Evolutionary conservation across 2,888 invertebrate genomes (phyloP).

Genomic region (Drosophila dives): DNA sequence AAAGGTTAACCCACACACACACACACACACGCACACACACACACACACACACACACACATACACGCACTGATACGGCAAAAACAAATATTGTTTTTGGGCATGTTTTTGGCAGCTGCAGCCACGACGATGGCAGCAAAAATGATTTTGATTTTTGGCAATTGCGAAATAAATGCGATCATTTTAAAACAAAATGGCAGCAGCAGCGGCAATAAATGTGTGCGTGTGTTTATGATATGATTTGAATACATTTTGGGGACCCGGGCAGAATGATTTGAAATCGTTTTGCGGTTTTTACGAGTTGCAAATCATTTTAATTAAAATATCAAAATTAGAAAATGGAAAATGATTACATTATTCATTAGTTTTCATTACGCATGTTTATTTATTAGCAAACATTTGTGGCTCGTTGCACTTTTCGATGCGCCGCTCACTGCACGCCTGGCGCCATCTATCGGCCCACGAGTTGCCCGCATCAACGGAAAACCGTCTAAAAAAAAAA

Average conservation of each 20-base stretch:
- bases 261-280: conserved; percentile 76
- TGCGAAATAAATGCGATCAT: conserved; percentile 74
- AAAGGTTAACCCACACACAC: conserved; percentile 66
- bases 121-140: conserved; percentile 56
- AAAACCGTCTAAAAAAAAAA: background rate
- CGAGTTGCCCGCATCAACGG: background rate
- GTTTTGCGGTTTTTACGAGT: conserved; percentile 81
- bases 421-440: conserved; percentile 34
- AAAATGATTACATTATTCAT: conserved; percentile 82
- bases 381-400: conserved; percentile 73
- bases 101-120: conserved; percentile 69
- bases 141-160: conserved; percentile 74
- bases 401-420: conserved; percentile 59
- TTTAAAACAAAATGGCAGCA: conserved; percentile 67
- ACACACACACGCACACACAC: conserved; percentile 12
- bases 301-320: conserved; percentile 84
- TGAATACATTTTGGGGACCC: conserved; percentile 64
- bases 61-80: conserved; percentile 28
- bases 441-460: conserved; percentile 69
- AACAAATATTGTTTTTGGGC: conserved; percentile 71
- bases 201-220: conserved; percentile 26
- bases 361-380: conserved; percentile 81
- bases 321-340: conserved; percentile 81
- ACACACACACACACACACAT: conserved; percentile 6
- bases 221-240: conserved; percentile 66